These are phyloP conservation scores for Tiliqua scincoides DNA, from an alignment of 2,113 vertebrate genomes.

Conservation along the genomic window DNA sequence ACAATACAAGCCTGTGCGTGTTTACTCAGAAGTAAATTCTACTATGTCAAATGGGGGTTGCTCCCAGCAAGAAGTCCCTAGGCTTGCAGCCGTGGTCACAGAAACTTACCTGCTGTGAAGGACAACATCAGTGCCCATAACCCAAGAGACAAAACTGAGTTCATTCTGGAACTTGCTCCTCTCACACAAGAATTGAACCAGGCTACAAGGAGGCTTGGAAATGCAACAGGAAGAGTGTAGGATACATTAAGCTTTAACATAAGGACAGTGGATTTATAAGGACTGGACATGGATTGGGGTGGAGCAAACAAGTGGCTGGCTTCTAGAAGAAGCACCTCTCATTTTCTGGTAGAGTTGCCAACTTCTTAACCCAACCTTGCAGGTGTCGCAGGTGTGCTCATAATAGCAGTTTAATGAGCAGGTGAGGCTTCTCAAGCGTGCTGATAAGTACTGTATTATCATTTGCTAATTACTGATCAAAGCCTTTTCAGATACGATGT, in stretches of 20 bases:
- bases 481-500: too few species aligned
- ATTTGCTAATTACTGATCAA: too few species aligned
- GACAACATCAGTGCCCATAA: not conserved
- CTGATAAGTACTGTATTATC: not conserved
- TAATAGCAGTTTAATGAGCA: not conserved
- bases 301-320: not conserved
- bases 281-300: not conserved
- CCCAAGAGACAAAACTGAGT: not conserved
- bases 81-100: too few species aligned
- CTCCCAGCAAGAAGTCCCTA: too few species aligned
- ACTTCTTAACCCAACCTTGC: not conserved
- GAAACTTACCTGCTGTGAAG: not conserved
- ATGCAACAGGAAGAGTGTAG: not conserved
- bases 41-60: too few species aligned
- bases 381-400: not conserved
- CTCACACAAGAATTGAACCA: too few species aligned
- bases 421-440: too few species aligned
- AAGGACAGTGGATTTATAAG: not conserved
- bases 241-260: not conserved
- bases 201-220: not conserved
- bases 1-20: too few species aligned
- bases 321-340: not conserved
- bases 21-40: too few species aligned
- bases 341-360: not conserved
- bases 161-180: not conserved